Percentiles rank a stretch among this genome's conserved stretches.
These are phyloP conservation scores for Phainopepla nitens DNA, from an alignment of 2,113 vertebrate genomes.

Conservation along the genomic window DNA sequence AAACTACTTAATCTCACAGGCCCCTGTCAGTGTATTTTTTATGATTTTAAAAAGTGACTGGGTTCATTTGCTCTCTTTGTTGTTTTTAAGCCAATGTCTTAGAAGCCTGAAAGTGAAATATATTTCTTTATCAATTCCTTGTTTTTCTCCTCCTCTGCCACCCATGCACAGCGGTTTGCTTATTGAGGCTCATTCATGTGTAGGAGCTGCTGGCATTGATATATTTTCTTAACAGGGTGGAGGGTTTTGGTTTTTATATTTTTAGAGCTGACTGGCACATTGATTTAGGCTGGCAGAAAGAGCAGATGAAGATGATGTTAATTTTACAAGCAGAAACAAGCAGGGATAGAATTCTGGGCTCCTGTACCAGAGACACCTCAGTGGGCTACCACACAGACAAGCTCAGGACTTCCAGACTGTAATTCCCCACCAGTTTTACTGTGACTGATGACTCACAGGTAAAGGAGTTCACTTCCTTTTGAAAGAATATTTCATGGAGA, in stretches of 20 bases:
- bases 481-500: fast-evolving
- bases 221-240: constrained; percentile 1
- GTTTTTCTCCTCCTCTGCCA: constrained; percentile 30
- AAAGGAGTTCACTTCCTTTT: neutral
- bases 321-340: constrained; percentile 11
- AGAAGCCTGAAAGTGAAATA: constrained; percentile 14
- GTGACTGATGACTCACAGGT: neutral
- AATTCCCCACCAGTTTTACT: neutral
- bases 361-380: neutral
- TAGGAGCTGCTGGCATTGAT: constrained; percentile 51
- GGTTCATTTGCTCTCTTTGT: neutral
- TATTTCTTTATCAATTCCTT: constrained; percentile 45
- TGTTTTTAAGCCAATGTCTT: neutral
- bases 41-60: neutral
- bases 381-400: neutral
- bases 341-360: neutral
- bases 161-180: constrained; percentile 30
- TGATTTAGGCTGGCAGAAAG: neutral
- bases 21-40: neutral
- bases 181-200: constrained; percentile 49
- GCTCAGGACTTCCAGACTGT: neutral
- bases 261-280: neutral
- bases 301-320: constrained; percentile 9
- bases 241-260: neutral
- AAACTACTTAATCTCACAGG: neutral